Base-by-base conservation (phyloP, 2,113 vertebrate genomes). In the Panurus biarmicus region DNA sequence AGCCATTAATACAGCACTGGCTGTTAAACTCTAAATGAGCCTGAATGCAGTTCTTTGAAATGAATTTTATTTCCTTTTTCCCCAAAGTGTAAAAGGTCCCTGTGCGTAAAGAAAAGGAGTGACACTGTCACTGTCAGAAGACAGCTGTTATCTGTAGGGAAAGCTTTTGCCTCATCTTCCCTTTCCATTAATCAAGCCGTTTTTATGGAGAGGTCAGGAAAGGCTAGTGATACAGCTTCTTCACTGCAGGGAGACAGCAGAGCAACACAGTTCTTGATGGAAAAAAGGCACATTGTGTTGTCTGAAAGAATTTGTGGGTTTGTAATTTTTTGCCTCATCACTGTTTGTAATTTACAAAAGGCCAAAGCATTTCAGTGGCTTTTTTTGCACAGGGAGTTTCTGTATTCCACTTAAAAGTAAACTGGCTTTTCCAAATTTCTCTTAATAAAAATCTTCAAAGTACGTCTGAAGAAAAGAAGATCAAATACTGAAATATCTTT, bases 1-100 rank as follows among this genome's bases (percentile, higher is more conserved):
- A 11, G 48, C 85, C 76, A 81, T 93, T 95, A 95, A 90, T 93
- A 94, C 47, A 94, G 35, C 48, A 29, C 57, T 60, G 72, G 48
- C 67, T 93, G 90, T 85, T 95, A 94, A 89, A 96, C 47, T 94
- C 67, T 61, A 89, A 89, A 91, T 90, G 87, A 94, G 87, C 82
- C 83, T 74, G 53, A 95, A 95, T 90, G 69, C 40, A 78, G 31
- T 45, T 93, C 83, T 89, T 72, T 85, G 67, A 91, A 95, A 95
- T 60, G 7, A 91, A 91, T 74, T 64, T 80, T 80, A 66, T 61
- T 91, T 88, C 54, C 36, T 75, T 87, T 87, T 70, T 51, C 40
- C 29, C 29, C 13, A 13, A 80, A 76, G 33, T 70, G 28, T 72
- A 77, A 93, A 94, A 93, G 67, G 64, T 80, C 57, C 81, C 85